phyloP scores from a whole-genome alignment of 2,113 vertebrate species.

The Manacus vitellinus region DNA sequence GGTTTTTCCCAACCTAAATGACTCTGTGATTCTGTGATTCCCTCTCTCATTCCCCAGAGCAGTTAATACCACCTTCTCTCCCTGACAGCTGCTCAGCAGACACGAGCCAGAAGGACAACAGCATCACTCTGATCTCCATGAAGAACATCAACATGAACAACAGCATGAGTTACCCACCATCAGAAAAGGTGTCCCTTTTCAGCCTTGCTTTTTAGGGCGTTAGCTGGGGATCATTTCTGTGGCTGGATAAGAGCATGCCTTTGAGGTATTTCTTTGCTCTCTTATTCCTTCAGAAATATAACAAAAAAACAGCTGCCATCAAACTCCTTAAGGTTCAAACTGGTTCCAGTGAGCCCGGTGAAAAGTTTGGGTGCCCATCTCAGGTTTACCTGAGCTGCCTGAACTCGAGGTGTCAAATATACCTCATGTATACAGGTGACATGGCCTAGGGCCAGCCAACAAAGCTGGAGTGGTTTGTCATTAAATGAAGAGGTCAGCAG shows the following conservation, averaged over 20 bases:
- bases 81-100: constrained; percentile 71
- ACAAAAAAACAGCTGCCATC: not conserved
- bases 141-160: constrained; percentile 83
- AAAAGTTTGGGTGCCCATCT: not conserved
- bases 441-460: not conserved
- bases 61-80: not conserved
- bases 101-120: constrained; percentile 76
- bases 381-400: not conserved
- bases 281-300: not conserved
- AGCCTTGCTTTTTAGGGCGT: not conserved
- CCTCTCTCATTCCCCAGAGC: not conserved
- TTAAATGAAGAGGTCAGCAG: not conserved
- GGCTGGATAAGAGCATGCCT: not conserved
- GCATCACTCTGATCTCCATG: constrained; percentile 84
- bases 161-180: constrained; percentile 58
- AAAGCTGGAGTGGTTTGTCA: not conserved
- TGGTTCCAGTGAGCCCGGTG: not conserved
- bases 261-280: not conserved
- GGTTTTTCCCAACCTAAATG: not conserved
- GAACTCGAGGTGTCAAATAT: not conserved
- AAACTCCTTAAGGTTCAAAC: not conserved
- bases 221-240: not conserved
- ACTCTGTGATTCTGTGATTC: not conserved
- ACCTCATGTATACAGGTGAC: not conserved
- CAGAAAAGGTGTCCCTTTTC: constrained; percentile 66